Conservation (phyloP, 2,888 invertebrate species). For the Drosophila silvestris region DNA sequence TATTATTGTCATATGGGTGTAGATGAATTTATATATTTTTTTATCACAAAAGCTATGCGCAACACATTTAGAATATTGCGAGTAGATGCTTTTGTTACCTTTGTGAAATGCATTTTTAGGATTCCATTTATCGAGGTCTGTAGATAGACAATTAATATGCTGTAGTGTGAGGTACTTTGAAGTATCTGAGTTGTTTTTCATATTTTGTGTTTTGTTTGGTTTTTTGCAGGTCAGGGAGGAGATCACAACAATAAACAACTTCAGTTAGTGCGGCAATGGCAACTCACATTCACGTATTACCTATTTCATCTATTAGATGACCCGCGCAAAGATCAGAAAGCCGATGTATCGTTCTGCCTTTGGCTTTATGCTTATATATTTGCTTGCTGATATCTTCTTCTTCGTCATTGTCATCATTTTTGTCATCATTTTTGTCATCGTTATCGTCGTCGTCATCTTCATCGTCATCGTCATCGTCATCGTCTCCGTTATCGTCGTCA, state of each 20-base stretch:
- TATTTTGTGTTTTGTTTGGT: slow-evolving; percentile 7
- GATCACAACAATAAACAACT: slow-evolving; percentile 61
- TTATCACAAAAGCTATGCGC: slow-evolving; percentile 70
- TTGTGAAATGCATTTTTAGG: slow-evolving; percentile 62
- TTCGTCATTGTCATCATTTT: slow-evolving; percentile 83
- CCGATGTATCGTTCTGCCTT: slow-evolving; percentile 74
- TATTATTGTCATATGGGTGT: slow-evolving; percentile 21
- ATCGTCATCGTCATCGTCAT: slow-evolving; percentile 81
- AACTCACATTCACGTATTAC: slow-evolving; percentile 84
- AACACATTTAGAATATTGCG: slow-evolving; percentile 35
- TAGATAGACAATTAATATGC: slow-evolving; percentile 68
- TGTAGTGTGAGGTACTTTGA: slow-evolving; percentile 44
- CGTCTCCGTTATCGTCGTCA: slow-evolving; percentile 84
- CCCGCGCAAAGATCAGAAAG: slow-evolving; percentile 80
- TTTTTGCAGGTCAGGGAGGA: slow-evolving; percentile 25
- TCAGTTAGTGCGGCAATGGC: slow-evolving; percentile 71
- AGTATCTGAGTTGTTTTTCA: slow-evolving; percentile 15
- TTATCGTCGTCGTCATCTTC: slow-evolving; percentile 83
- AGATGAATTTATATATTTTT: slow-evolving; percentile 35
- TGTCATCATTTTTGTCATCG: slow-evolving; percentile 30
- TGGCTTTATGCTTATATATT: slow-evolving; percentile 65
- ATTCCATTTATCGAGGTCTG: slow-evolving; percentile 71
- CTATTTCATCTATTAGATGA: slow-evolving; percentile 84
- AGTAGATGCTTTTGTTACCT: slow-evolving; percentile 64
- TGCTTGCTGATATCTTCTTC: slow-evolving; percentile 84